Evolutionary conservation across 2,888 invertebrate genomes (phyloP).

Genomic region (Deilephila elpenor): DNA sequence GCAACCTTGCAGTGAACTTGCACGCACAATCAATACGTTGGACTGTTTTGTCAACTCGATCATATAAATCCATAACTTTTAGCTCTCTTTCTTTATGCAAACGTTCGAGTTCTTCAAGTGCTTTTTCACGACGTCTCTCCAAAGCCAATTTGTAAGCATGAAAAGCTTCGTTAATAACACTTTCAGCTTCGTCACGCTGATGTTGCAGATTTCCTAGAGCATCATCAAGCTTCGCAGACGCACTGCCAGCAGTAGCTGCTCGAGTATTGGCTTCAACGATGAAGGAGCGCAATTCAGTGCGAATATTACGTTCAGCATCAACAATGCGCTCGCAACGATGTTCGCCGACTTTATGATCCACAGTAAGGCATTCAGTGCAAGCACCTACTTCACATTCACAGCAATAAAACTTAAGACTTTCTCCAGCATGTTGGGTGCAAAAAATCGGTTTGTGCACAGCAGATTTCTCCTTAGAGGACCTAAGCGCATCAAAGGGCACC

Average conservation of each 20-base stretch:
- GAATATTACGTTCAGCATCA: slow-evolving; percentile 91
- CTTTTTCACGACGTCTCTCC: slow-evolving; percentile 91
- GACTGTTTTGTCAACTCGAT: slow-evolving; percentile 92
- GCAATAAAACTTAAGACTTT: slow-evolving; percentile 95
- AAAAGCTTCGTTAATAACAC: slow-evolving; percentile 91
- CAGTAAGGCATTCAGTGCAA: slow-evolving; percentile 94
- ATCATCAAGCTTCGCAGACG: slow-evolving; percentile 90
- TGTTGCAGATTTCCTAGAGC: slow-evolving; percentile 93
- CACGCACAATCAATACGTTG: slow-evolving; percentile 94
- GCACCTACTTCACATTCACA: slow-evolving; percentile 93
- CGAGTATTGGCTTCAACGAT: slow-evolving; percentile 91
- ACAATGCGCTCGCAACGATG: slow-evolving; percentile 93
- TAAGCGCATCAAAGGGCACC: slow-evolving; percentile 93
- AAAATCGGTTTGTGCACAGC: slow-evolving; percentile 95
- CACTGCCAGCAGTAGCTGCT: slow-evolving; percentile 90
- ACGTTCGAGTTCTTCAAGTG: slow-evolving; percentile 89
- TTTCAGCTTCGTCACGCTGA: slow-evolving; percentile 93
- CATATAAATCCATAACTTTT: slow-evolving; percentile 94
- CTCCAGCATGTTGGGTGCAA: slow-evolving; percentile 91
- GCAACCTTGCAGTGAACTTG: slow-evolving; percentile 91
- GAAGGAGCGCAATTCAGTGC: slow-evolving; percentile 90
- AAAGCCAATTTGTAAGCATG: slow-evolving; percentile 92
- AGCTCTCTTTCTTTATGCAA: slow-evolving; percentile 94
- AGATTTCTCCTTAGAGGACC: slow-evolving; percentile 90
- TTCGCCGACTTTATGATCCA: slow-evolving; percentile 92